Evolutionary conservation across 2,113 vertebrate species (phyloP).

Genomic region (Austrofundulus limnaeus): DNA sequence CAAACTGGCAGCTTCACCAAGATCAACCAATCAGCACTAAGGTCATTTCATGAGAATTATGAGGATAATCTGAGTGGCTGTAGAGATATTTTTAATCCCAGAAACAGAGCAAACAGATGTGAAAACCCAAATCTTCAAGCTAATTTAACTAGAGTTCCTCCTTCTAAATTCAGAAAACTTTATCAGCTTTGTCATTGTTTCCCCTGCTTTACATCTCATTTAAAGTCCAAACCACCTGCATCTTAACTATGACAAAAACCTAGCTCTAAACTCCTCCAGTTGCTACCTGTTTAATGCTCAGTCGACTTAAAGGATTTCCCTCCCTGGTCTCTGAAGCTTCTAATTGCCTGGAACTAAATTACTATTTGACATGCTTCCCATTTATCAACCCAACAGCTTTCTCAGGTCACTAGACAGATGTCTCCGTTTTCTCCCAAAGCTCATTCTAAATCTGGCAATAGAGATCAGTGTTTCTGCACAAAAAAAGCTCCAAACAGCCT

Average conservation of each 20-base stretch:
- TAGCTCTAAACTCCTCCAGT: neutral
- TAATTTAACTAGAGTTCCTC: neutral
- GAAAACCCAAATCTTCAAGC: too few species aligned
- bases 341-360: conserved; percentile 33
- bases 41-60: too few species aligned
- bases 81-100: too few species aligned
- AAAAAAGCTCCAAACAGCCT: conserved; percentile 35
- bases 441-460: conserved; percentile 25
- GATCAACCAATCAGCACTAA: neutral
- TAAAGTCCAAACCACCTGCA: neutral
- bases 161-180: neutral
- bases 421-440: conserved; percentile 34
- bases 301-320: conserved; percentile 17
- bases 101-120: too few species aligned
- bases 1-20: neutral
- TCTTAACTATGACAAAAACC: neutral
- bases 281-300: conserved; percentile 12
- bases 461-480: conserved; percentile 31
- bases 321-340: conserved; percentile 27
- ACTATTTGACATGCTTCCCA: conserved; percentile 42
- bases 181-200: too few species aligned
- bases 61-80: too few species aligned
- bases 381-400: conserved; percentile 51
- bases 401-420: conserved; percentile 55
- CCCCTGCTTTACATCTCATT: neutral